Base-by-base conservation (phyloP, 1,140 invertebrate genomes). In the Propsilocerus akamusi region DNA sequence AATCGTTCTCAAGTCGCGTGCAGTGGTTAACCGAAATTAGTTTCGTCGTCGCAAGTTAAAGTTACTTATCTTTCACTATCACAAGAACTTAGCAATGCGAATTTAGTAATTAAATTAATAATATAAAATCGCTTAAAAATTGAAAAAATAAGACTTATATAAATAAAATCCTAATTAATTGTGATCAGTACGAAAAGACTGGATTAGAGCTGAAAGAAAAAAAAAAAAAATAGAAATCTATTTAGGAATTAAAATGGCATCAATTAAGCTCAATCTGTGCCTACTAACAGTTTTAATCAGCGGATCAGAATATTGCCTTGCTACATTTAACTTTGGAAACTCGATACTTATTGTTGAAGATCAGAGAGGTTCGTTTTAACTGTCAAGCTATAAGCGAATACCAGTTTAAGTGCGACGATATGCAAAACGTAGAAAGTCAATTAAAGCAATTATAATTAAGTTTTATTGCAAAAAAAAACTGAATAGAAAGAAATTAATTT, bases 331-430 rank as follows among this genome's bases (percentile, higher is more conserved):
- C 22, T 41, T 20, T 41, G 5, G 17, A 20, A 41, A 34, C 22
- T 41, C 49, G 17, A 50, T 50, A 12, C 41, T 50, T 26, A 41
- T 50, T 25, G n/a, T 50, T 25, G 49, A 50, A 25, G 49, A 50
- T 50, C 30, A 32, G 6, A 50, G 46, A 46, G 49, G 49, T 50
- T 17, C 12, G 49, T 25, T 10, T n/a, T n/a, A n/a, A n/a, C n/a
- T n/a, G n/a, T n/a, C n/a, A n/a, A n/a, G n/a, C n/a, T n/a, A n/a
- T n/a, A n/a, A n/a, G n/a, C n/a, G n/a, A n/a, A n/a, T n/a, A n/a
- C n/a, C n/a, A n/a, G n/a, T n/a, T n/a, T n/a, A n/a, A n/a, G n/a
- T n/a, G n/a, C n/a, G n/a, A n/a, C n/a, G n/a, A n/a, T n/a, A n/a
- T n/a, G n/a, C n/a, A n/a, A n/a, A n/a, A n/a, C 6, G 11, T 46